Evolutionary conservation across 1,140 invertebrate species (phyloP), one percentile per base, ranked within the genome.

Genomic region (Hirudo medicinalis): DNA sequence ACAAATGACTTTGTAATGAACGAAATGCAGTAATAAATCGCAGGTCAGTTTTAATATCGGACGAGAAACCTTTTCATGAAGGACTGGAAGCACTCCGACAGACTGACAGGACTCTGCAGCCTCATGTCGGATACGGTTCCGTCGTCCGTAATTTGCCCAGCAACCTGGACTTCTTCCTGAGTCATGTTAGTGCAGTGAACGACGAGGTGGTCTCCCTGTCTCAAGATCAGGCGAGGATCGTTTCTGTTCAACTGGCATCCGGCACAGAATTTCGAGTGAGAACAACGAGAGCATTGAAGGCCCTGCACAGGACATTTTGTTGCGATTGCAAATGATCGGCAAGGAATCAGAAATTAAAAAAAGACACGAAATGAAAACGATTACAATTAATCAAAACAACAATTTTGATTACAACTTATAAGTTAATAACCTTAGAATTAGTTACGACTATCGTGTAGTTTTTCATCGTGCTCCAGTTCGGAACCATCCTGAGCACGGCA

Each of bases 51-150:
- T 36, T 36, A 36, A 36, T 36, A 36, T 55, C 72, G 68, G 13
- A 32, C 17, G n/a, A 69, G 67, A n/a, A 67, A 80, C 80, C 79
- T 81, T 77, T 88, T 85, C 78, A 86, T 88, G 82, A 89, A 89
- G 75, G 87, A 86, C 75, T 85, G 82, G 72, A 89, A 83, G 78
- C 88, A 89, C 76, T 88, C 87, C 75, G 87, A 85, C 11, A 88
- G 81, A 69, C 86, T 86, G 22, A 87, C 80, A 19, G 84, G 83
- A 77, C 85, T 82, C 70, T 81, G 80, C 19, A 80, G 80, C 71
- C 83, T 78, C 71, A 82, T 78, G 69, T 80, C 82, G 63, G 78
- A 80, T 74, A 86, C 81, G 36, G 78, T 77, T 66, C 71, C 71
- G 68, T 82, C 77, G 19, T 79, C 76, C n/a, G 57, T 49, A 13